Evolutionary conservation across 2,888 invertebrate species (phyloP), one percentile per base, ranked within the genome.

Genomic region (Lymantria dispar): DNA sequence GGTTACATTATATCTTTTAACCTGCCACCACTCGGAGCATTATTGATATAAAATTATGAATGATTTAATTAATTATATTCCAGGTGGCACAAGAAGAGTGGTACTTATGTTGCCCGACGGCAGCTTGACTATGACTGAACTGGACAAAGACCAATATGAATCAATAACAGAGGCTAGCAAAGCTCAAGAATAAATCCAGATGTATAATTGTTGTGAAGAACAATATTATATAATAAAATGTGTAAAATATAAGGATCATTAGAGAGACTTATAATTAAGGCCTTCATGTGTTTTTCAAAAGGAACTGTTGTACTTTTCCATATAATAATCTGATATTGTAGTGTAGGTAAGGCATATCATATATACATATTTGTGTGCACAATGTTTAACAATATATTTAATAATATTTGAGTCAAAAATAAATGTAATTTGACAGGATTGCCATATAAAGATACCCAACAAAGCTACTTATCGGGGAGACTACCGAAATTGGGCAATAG

Each of bases 81-180:
- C 75, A 96, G 96, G 96, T 78, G 96, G 96, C 50, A 96, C 96
- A 14, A 92, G 96, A 70, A 94, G 96, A 78, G 96, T 97, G 14
- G 96, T 97, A 8, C 91, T 97, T n/a, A 89, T 96, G 71, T 87
- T 97, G 65, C 96, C 96, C 8, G 96, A 97, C 78, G 97, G 97
- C 58, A 96, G 95, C 72, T 92, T 96, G 55, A 96, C 97, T 92
- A 95, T 96, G 94, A 97, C 97, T 7, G 96, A 97, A 83, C 94
- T 97, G 56, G 95, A 96, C 68, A 96, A 96, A 70, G 96, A 97
- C 72, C 97, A 97, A 76, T 97, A 95, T 67, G 95, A 95, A 58
- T 95, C 95, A 22, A 92, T 92, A 59, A 92, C 90, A 8, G 92
- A 92, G 71, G 94, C 80, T 70, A 92, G 88, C 71, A 94, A 78